phyloP scores from a whole-genome alignment of 2,113 vertebrate species.

The Arizona elegans region DNA sequence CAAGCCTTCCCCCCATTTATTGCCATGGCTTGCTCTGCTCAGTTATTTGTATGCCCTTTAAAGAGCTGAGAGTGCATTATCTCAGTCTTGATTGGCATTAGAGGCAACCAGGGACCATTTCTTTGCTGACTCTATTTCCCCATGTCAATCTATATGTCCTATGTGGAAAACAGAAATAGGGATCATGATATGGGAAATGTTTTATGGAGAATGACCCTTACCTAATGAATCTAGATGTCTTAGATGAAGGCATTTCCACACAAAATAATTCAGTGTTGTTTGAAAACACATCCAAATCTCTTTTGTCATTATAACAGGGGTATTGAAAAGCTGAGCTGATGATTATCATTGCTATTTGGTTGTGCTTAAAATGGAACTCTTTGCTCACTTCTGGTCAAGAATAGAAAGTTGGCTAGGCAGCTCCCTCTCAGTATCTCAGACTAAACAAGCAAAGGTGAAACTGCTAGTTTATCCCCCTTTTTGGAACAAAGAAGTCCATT shows the following conservation, averaged over 20 bases:
- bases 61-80: rapidly evolving
- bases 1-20: not conserved
- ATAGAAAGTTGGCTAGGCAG: not conserved
- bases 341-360: not conserved
- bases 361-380: not conserved
- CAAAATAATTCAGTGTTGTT: not conserved
- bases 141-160: not conserved
- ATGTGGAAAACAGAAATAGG: not conserved
- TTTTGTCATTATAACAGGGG: not conserved
- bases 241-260: not conserved
- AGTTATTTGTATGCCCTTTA: not conserved
- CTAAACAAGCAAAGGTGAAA: not conserved
- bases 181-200: not conserved
- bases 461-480: not conserved
- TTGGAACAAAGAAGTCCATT: not conserved
- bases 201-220: not conserved
- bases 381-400: not conserved
- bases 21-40: rapidly evolving
- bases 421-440: not conserved
- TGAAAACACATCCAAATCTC: not conserved
- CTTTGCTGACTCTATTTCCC: not conserved
- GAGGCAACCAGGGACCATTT: constrained; percentile 15
- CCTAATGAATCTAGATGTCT: not conserved
- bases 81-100: not conserved
- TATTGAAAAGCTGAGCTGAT: not conserved